Percentiles rank a stretch among this genome's conserved stretches.
These are phyloP conservation scores for Watersipora subatra DNA, from an alignment of 1,140 invertebrate species.

Conservation along the genomic window DNA sequence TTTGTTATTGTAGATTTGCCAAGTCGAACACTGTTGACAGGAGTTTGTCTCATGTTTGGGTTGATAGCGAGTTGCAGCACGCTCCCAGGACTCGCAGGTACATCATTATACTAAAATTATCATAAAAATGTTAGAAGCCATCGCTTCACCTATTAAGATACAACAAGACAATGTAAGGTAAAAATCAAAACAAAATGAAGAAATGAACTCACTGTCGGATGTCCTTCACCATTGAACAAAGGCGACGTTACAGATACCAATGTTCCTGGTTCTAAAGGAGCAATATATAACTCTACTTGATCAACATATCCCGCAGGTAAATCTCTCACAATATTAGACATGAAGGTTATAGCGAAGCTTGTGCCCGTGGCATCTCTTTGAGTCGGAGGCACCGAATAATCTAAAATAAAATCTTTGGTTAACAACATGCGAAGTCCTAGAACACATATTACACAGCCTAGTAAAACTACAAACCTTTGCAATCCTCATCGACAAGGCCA, in stretches of 20 bases:
- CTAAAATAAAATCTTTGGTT: too few relatives aligned
- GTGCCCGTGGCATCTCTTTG: not conserved
- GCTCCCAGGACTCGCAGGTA: too few relatives aligned
- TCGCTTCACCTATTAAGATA: too few relatives aligned
- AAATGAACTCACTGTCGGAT: not conserved
- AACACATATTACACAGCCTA: too few relatives aligned
- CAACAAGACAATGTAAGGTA: too few relatives aligned
- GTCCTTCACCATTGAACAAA: not conserved
- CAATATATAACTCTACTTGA: not conserved
- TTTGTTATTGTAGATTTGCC: not conserved
- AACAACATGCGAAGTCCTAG: too few relatives aligned
- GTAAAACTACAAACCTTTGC: too few relatives aligned
- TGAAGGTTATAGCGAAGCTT: not conserved
- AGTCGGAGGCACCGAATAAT: too few relatives aligned
- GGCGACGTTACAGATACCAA: not conserved
- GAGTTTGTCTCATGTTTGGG: not conserved
- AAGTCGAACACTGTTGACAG: not conserved
- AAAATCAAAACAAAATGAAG: too few relatives aligned
- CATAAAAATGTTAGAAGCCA: too few relatives aligned
- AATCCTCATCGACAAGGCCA: not conserved
- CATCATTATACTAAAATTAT: too few relatives aligned
- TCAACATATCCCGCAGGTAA: not conserved
- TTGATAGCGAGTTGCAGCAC: not conserved
- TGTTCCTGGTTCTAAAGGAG: not conserved
- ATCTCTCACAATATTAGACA: not conserved